phyloP scores from a whole-genome alignment of 53 echinoderm and acorn worm genomes.

The Stichopus horrens region DNA sequence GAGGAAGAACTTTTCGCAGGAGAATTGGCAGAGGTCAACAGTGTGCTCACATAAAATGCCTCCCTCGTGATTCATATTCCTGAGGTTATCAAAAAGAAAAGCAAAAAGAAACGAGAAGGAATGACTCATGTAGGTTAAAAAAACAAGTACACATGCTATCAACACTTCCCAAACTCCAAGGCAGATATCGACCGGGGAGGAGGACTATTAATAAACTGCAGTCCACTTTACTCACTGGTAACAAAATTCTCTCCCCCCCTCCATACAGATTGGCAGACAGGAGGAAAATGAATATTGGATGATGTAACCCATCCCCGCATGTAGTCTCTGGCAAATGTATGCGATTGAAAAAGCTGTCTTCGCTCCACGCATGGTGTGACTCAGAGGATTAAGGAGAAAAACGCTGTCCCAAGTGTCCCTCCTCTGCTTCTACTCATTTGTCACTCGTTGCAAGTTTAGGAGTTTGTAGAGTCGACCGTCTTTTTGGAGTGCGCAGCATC shows the following conservation, averaged over 20 bases:
- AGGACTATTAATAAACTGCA: neutral
- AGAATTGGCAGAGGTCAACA: no score
- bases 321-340: no score
- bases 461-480: neutral
- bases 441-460: neutral
- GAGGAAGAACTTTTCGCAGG: no score
- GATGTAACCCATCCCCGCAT: no score
- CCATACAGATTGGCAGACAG: no score
- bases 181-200: neutral
- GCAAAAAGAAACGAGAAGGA: no score
- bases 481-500: neutral
- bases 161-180: neutral
- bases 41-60: no score
- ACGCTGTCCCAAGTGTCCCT: neutral
- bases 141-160: neutral
- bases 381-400: constrained; percentile 10
- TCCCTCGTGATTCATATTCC: no score
- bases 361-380: neutral
- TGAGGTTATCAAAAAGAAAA: no score
- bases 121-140: constrained; percentile 5
- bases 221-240: neutral
- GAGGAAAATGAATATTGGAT: no score
- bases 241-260: no score
- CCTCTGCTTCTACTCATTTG: neutral
- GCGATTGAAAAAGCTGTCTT: no score